Conservation (phyloP, 2,113 vertebrate genomes). For the Etheostoma cragini region DNA sequence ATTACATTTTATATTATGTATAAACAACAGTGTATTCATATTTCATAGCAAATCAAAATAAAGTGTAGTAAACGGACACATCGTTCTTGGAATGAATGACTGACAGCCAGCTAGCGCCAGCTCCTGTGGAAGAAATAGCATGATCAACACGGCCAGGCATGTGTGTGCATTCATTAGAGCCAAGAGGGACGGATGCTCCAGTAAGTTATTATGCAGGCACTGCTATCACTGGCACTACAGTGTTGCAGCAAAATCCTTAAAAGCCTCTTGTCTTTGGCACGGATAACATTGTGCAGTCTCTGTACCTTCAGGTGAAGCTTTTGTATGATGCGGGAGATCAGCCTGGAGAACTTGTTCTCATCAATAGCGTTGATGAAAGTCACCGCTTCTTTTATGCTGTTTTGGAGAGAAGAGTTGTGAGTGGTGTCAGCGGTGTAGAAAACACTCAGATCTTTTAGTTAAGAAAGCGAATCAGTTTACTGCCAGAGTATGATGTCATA, state of each 20-base stretch:
- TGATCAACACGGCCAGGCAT: slow-evolving; percentile 33
- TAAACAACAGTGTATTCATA: neutral
- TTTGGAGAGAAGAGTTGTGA: slow-evolving; percentile 17
- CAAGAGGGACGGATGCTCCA: slow-evolving; percentile 16
- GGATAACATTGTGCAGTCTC: slow-evolving; percentile 3
- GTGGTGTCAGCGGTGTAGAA: neutral
- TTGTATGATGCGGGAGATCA: slow-evolving; percentile 92
- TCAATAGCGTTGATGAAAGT: slow-evolving; percentile 90
- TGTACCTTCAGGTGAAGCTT: slow-evolving; percentile 95
- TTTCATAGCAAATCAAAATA: neutral
- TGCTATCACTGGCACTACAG: slow-evolving; percentile 24
- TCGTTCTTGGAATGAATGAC: slow-evolving; percentile 7
- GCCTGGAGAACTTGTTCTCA: slow-evolving; percentile 89
- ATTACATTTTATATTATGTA: neutral
- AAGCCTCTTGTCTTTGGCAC: slow-evolving; percentile 41
- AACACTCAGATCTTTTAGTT: slow-evolving; percentile 6
- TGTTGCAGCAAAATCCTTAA: slow-evolving; percentile 34
- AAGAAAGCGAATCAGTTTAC: neutral
- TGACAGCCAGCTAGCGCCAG: neutral
- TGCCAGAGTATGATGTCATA: neutral
- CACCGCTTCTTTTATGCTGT: slow-evolving; percentile 94
- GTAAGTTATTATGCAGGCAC: slow-evolving; percentile 41
- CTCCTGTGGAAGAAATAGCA: slow-evolving; percentile 17
- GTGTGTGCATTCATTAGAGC: slow-evolving; percentile 38
- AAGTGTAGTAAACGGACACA: neutral